Percentiles rank a stretch among this genome's conserved stretches.
Conservation (phyloP, 2,797 vertebrate species). For the Brachyrhaphis roseni region DNA sequence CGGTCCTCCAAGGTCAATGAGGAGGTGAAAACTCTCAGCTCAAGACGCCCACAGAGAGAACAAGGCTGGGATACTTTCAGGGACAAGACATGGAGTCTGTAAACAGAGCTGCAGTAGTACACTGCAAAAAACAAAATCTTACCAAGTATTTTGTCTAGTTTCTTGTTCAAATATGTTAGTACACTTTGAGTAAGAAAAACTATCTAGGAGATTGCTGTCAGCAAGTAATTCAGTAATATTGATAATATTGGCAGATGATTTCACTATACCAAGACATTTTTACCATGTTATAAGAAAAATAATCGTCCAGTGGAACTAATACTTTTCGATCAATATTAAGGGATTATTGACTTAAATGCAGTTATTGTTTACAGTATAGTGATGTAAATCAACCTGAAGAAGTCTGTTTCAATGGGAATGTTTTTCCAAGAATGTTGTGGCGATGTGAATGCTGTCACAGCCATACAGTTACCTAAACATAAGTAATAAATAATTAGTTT, state of each 20-base stretch:
- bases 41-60: not conserved
- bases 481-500: no score
- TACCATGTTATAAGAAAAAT: not conserved
- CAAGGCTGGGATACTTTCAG: not conserved
- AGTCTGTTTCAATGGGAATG: no score
- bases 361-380: no score
- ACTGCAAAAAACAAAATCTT: not conserved
- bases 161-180: not conserved
- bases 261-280: not conserved
- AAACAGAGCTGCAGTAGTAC: not conserved
- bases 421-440: no score
- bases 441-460: no score
- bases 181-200: not conserved
- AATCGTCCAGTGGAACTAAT: not conserved
- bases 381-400: no score
- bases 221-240: not conserved
- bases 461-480: no score
- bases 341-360: no score
- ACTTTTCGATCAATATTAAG: no score
- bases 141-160: not conserved
- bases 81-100: not conserved
- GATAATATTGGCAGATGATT: not conserved
- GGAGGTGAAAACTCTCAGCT: conserved; percentile 21
- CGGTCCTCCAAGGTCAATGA: conserved; percentile 13
- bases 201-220: not conserved